A percentile compares a stretch with the other conserved stretches of the same genome.
phyloP scores from a whole-genome alignment of 1,140 invertebrate genomes.

The Apis florea region DNA sequence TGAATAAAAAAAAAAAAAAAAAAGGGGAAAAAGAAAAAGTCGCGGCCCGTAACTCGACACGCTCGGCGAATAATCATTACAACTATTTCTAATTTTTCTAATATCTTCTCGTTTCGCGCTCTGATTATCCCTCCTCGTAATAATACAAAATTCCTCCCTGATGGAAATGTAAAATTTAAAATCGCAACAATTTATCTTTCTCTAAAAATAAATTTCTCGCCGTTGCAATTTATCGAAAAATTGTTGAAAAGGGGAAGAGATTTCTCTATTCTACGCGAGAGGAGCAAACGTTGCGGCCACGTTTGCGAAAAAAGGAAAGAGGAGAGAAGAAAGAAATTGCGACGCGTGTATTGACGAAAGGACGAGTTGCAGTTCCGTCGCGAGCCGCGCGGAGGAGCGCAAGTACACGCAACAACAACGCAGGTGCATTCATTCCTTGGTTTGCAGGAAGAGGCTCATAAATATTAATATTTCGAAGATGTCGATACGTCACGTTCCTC shows the following conservation, averaged over 20 bases:
- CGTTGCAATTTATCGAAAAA: background rate
- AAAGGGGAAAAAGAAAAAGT: background rate
- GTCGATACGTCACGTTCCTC: conserved; percentile 47
- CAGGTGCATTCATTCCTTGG: conserved; percentile 47
- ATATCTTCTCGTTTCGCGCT: background rate
- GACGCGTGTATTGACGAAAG: conserved; percentile 11
- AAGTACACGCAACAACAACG: conserved; percentile 25
- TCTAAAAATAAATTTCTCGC: background rate
- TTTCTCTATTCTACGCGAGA: background rate
- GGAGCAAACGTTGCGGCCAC: conserved; percentile 1
- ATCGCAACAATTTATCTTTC: background rate
- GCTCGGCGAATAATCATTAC: background rate
- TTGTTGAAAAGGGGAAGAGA: background rate
- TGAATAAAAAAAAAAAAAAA: background rate
- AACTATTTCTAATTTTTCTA: background rate
- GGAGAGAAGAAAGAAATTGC: background rate
- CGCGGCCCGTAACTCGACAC: background rate
- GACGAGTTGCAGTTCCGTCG: conserved; percentile 36
- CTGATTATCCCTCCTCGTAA: background rate
- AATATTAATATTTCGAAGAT: conserved; percentile 62
- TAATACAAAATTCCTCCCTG: too few species aligned
- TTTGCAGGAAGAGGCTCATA: conserved; percentile 46
- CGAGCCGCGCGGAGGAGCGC: conserved; percentile 10
- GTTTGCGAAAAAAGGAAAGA: background rate
- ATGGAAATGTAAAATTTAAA: too few species aligned